Conservation (phyloP, 2,888 invertebrate genomes). For the Monopis laevigella region DNA sequence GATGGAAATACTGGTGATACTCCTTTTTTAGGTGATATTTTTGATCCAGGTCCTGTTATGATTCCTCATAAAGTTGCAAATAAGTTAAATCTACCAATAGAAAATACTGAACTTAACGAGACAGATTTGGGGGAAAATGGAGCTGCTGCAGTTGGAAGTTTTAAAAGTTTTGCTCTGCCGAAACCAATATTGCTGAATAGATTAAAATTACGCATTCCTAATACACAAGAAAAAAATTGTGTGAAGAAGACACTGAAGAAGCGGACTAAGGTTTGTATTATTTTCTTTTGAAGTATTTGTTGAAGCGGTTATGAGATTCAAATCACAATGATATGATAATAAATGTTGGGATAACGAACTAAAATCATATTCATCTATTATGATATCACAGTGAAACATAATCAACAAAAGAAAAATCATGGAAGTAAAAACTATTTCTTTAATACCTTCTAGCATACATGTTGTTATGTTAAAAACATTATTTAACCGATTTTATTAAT, state of each 20-base stretch:
- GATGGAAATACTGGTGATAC: slow-evolving; percentile 49
- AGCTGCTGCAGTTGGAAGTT: slow-evolving; percentile 48
- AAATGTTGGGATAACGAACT: too few relatives aligned
- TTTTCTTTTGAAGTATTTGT: too few relatives aligned
- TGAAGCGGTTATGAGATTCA: too few relatives aligned
- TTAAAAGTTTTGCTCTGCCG: slow-evolving; percentile 61
- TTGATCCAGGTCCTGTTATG: slow-evolving; percentile 50
- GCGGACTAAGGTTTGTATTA: slow-evolving; percentile 47
- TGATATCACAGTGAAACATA: too few relatives aligned
- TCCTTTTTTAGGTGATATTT: slow-evolving; percentile 59
- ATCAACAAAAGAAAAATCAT: too few relatives aligned
- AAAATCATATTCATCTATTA: too few relatives aligned
- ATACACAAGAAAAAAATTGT: slow-evolving; percentile 38
- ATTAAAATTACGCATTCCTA: slow-evolving; percentile 43
- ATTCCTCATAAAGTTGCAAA: slow-evolving; percentile 34
- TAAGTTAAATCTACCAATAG: slow-evolving; percentile 39
- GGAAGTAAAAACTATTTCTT: too few relatives aligned
- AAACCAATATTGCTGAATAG: slow-evolving; percentile 59
- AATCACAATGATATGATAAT: too few relatives aligned
- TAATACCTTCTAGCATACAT: too few relatives aligned
- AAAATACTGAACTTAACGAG: slow-evolving; percentile 13
- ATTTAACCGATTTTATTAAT: too few relatives aligned
- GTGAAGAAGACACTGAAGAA: slow-evolving; percentile 35
- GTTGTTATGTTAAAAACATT: too few relatives aligned
- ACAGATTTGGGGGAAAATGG: slow-evolving; percentile 35